These are phyloP conservation scores for Callocephalon fimbriatum DNA, from an alignment of 2,113 vertebrate species.

Conservation along the genomic window DNA sequence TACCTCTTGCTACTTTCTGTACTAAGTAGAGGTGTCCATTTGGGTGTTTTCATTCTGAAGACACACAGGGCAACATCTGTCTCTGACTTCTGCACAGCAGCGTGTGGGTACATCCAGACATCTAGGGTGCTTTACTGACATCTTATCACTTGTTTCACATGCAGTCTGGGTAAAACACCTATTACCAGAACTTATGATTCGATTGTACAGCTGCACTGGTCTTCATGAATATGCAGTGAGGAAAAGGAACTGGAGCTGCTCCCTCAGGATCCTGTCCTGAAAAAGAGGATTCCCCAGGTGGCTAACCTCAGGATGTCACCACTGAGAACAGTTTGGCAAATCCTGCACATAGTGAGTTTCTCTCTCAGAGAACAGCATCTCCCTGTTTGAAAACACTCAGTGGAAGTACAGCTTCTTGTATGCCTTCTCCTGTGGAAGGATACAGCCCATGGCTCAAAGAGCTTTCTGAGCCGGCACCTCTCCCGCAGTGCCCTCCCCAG, in stretches of 20 bases:
- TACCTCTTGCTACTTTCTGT: background rate
- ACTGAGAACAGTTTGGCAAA: conserved; percentile 24
- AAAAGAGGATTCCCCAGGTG: conserved; percentile 27
- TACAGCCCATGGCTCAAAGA: background rate
- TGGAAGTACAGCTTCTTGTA: background rate
- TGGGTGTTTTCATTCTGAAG: background rate
- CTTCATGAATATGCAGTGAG: conserved; percentile 31
- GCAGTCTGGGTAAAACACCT: background rate
- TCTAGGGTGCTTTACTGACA: background rate
- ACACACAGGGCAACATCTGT: background rate
- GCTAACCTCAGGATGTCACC: background rate
- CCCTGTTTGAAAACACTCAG: background rate
- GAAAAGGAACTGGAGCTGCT: conserved; percentile 35
- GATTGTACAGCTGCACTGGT: background rate
- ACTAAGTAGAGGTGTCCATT: background rate
- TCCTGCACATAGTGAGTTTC: background rate
- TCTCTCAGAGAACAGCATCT: background rate
- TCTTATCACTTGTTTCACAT: background rate
- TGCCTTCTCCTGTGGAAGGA: background rate
- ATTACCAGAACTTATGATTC: background rate
- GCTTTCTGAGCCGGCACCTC: background rate
- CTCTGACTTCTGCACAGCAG: background rate
- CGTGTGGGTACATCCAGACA: rapidly evolving
- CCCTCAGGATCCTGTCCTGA: background rate
- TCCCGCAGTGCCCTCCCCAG: background rate